Base-by-base conservation (phyloP, 2,113 vertebrate genomes). In the Rhabdomys dilectus region DNA sequence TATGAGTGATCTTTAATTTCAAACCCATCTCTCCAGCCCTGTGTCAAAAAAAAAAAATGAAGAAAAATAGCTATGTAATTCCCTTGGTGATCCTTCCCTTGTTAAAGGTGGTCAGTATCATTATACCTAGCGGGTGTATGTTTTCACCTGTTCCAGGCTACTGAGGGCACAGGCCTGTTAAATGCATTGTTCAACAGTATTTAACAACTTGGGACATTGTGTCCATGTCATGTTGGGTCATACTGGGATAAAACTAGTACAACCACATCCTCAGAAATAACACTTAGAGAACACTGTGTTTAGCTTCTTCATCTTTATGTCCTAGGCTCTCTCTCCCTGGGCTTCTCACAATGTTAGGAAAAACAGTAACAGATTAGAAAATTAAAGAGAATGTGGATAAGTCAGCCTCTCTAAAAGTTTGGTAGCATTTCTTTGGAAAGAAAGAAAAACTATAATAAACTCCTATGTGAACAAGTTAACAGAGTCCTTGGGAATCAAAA, bases 241-340 rank as follows among this genome's bases (percentile, higher is more conserved):
- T 51, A n/a, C 42, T 88, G 17, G n/a, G 42, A 34, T 73, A 42
- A 68, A 88, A 81, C 68, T 6, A 17, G 21, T 10, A 10, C 0
- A 66, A 29, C 45, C 10, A n/a, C 64, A 9, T 75, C 22, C 73
- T 91, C 22, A 76, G 42, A 93, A 91, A 95, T 51, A 85, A 72
- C 6, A 80, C 26, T 45, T 68, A 24, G 9, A 39, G 7, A 70
- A 70, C 12, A 78, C 6, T 51, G 51, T 81, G 10, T n/a, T 87
- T n/a, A 36, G n/a, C 31, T 91, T 97, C 36, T 64, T 90, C 39
- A 22, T 84, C n/a, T 77, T 39, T 95, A 22, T 92, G 31, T 56
- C 86, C 3, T 70, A 80, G 22, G 15, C 3, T 85, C 15, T 78
- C 29, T 88, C 2, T 19, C 22, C 21, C 13, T 48, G 48, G 39